Evolutionary conservation across 2,113 vertebrate species (phyloP), one percentile per base, ranked within the genome.

Genomic region (Micromys minutus): DNA sequence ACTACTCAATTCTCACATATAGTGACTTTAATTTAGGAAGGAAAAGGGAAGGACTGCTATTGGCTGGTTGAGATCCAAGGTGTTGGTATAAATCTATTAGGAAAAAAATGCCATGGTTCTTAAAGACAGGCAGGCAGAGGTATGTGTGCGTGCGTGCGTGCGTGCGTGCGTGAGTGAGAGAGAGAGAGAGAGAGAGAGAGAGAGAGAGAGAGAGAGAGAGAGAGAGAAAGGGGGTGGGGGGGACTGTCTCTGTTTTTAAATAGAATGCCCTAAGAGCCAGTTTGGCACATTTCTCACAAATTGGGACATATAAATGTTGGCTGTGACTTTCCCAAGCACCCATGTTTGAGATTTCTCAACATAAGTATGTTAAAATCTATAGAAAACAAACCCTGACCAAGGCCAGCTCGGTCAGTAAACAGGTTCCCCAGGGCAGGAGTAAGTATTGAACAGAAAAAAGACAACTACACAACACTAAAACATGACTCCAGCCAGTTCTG

Each of bases 11-110:
- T 92, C 21, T 95, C 74, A 84, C 10, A 67, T 59, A 63, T 19
- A 50, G 31, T 52, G 45, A 87, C 72, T 81, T 34, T 81, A 34
- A 80, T 87, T 80, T 90, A 22, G 45, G 36, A 63, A 77, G 21
- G 57, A 76, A 93, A 95, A 83, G 50, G 50, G 57, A 88, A 93
- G 69, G 75, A 72, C 21, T 69, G 29, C 19, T 74, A 5, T 61
- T 94, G 94, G 63, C 45, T 88, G 81, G 7, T 17, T 76, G 55
- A 42, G 75, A 88, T 39, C 22, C 13, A n/a, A 75, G n/a, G 52
- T 74, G 69, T 39, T 63, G 12, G 24, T 16, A 84, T 29, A 74
- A 31, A 83, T n/a, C 61, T 71, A 9, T 57, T 52, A 50, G 12
- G 29, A 83, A 80, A 83, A 39, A 31, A 29, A 77, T 79, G 50